phyloP scores from a whole-genome alignment of 37 sponge, comb jelly and placozoan genomes.

The Haliclona indistincta region DNA sequence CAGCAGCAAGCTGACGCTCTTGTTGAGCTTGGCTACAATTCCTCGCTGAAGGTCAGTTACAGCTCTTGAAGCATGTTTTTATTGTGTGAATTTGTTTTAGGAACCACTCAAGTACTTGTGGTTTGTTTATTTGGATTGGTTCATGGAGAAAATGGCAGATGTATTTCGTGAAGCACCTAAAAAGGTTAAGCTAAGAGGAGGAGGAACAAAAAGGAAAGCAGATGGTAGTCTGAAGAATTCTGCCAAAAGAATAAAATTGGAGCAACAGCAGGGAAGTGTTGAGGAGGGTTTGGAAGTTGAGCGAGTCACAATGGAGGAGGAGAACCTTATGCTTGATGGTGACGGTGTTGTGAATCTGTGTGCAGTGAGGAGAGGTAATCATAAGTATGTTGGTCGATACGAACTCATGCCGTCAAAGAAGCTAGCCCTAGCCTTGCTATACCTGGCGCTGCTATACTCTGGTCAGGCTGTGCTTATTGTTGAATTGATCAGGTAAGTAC shows the following conservation, averaged over 20 bases:
- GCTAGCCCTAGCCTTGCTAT: constrained; percentile 26
- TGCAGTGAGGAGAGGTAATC: background rate
- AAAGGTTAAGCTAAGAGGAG: background rate
- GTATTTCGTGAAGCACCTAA: background rate
- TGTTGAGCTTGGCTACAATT: constrained; percentile 41
- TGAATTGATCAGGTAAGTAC: constrained; percentile 44
- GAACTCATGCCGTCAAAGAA: constrained; percentile 3
- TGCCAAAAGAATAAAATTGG: too few relatives aligned
- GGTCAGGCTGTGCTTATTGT: constrained; percentile 35
- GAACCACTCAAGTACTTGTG: too few relatives aligned
- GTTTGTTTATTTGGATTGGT: too few relatives aligned
- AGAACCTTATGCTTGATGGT: too few relatives aligned
- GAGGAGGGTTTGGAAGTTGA: too few relatives aligned
- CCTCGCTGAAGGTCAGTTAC: constrained; percentile 35
- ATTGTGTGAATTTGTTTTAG: too few relatives aligned
- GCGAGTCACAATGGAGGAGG: too few relatives aligned
- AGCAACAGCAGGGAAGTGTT: background rate
- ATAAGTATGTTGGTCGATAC: background rate
- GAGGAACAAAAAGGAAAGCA: background rate
- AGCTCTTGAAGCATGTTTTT: background rate
- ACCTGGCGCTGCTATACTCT: constrained; percentile 51
- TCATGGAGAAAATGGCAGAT: too few relatives aligned
- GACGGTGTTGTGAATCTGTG: background rate
- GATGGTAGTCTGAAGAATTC: too few relatives aligned
- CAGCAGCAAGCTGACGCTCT: constrained; percentile 53